A percentile compares a stretch with the other conserved stretches of the same genome.
Evolutionary conservation across 2,888 invertebrate genomes (phyloP).

Genomic region (Taphrorychus bicolor): DNA sequence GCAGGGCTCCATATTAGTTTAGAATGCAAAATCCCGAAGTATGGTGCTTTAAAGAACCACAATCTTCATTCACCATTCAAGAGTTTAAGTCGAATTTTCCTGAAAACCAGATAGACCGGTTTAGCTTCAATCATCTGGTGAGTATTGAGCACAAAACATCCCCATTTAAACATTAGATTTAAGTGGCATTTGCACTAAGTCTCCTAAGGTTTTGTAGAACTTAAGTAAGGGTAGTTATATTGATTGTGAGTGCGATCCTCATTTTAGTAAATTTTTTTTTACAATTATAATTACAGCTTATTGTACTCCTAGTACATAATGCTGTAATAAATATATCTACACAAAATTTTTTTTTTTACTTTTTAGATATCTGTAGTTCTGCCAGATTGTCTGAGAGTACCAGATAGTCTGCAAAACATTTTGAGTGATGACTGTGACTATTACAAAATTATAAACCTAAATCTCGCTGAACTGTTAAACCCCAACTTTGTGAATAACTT

Average conservation of each 20-base stretch:
- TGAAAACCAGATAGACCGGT: constrained; percentile 44
- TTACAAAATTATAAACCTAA: constrained; percentile 62
- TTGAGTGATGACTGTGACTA: constrained; percentile 63
- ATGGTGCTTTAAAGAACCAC: constrained; percentile 62
- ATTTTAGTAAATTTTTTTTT: too few species aligned
- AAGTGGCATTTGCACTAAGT: background rate
- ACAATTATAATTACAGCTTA: background rate
- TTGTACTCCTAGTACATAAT: background rate
- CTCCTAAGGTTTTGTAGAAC: background rate
- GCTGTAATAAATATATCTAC: background rate
- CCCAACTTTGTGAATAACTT: constrained; percentile 65
- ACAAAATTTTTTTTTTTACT: constrained; percentile 48
- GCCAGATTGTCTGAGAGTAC: constrained; percentile 60
- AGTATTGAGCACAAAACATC: constrained; percentile 33
- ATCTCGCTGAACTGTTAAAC: constrained; percentile 60
- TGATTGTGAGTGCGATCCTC: too few species aligned
- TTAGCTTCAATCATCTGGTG: constrained; percentile 65
- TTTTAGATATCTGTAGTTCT: constrained; percentile 65
- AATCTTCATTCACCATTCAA: constrained; percentile 54
- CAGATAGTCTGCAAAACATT: constrained; percentile 55
- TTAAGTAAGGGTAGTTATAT: too few species aligned
- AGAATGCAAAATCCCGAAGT: constrained; percentile 67
- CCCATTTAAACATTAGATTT: background rate
- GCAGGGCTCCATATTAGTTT: background rate
- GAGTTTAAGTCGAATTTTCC: constrained; percentile 29